phyloP scores from a whole-genome alignment of 2,113 vertebrate species.

The Corythornis vintsioides region DNA sequence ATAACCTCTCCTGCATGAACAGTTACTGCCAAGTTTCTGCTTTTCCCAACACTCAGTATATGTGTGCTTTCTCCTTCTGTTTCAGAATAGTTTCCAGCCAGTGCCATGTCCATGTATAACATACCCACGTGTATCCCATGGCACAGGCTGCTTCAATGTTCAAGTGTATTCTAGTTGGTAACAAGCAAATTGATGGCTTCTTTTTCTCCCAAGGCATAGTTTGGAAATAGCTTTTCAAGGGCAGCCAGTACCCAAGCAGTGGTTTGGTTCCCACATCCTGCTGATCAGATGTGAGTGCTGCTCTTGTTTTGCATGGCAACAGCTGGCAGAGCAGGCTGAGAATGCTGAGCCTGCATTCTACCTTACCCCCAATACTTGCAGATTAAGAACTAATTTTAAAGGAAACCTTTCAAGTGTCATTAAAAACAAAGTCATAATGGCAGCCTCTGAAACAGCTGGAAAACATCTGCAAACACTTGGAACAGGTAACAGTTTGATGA shows the following conservation, averaged over 20 bases:
- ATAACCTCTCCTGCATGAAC: not conserved
- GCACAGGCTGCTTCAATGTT: not conserved
- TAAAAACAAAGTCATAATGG: slow-evolving; percentile 31
- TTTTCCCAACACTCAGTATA: not conserved
- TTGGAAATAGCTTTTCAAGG: slow-evolving; percentile 1
- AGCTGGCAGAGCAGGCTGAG: not conserved
- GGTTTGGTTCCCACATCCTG: slow-evolving; percentile 3
- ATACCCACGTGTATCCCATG: not conserved
- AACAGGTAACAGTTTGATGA: slow-evolving; percentile 56
- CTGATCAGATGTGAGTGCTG: not conserved
- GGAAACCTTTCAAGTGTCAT: slow-evolving; percentile 14
- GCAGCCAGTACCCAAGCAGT: not conserved
- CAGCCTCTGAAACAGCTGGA: slow-evolving; percentile 20
- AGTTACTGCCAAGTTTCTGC: not conserved
- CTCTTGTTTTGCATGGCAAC: not conserved
- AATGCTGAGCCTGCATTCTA: not conserved
- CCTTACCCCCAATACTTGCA: not conserved
- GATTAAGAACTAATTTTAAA: slow-evolving; percentile 15
- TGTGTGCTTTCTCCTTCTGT: not conserved
- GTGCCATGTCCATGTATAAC: not conserved
- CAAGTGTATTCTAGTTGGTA: not conserved
- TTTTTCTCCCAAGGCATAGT: not conserved
- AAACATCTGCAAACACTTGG: slow-evolving; percentile 55
- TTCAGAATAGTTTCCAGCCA: not conserved
- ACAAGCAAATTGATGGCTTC: not conserved